Evolutionary conservation across 2,113 vertebrate genomes (phyloP).

Genomic region (Dicaeum eximium): DNA sequence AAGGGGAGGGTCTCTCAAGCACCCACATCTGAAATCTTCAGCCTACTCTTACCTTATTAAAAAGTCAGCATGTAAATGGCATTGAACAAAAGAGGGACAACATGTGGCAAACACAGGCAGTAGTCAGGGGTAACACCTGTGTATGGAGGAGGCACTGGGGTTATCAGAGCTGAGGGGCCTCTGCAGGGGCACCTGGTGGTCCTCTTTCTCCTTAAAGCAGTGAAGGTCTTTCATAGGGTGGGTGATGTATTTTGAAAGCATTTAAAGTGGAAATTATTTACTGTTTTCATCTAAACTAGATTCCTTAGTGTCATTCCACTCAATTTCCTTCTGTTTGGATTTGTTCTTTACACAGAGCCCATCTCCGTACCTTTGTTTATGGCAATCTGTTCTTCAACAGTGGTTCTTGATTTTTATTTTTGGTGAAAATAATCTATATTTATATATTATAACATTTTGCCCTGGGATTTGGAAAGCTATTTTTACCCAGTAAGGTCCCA

Average conservation of each 20-base stretch:
- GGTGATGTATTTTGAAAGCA: background rate
- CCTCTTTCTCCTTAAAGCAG: background rate
- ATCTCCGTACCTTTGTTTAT: background rate
- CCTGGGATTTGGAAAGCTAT: background rate
- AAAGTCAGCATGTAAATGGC: constrained; percentile 10
- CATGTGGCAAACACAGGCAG: background rate
- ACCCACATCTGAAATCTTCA: background rate
- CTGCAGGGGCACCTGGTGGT: background rate
- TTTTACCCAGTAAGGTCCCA: background rate
- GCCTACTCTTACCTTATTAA: background rate
- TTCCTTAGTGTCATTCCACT: background rate
- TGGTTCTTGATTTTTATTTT: background rate
- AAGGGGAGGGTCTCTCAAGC: background rate
- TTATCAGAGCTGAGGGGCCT: background rate
- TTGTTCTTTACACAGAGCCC: background rate
- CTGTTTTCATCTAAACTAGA: background rate
- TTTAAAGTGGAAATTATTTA: background rate
- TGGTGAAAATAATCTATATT: background rate
- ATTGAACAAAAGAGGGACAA: background rate
- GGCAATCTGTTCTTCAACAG: background rate
- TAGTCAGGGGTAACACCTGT: background rate
- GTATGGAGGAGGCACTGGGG: background rate
- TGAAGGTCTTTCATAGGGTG: background rate
- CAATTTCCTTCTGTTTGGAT: background rate
- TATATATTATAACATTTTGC: background rate